A percentile compares a stretch with the other conserved stretches of the same genome.
phyloP scores from a whole-genome alignment of 2,888 invertebrate species.

The Drosophila subsilvestris region DNA sequence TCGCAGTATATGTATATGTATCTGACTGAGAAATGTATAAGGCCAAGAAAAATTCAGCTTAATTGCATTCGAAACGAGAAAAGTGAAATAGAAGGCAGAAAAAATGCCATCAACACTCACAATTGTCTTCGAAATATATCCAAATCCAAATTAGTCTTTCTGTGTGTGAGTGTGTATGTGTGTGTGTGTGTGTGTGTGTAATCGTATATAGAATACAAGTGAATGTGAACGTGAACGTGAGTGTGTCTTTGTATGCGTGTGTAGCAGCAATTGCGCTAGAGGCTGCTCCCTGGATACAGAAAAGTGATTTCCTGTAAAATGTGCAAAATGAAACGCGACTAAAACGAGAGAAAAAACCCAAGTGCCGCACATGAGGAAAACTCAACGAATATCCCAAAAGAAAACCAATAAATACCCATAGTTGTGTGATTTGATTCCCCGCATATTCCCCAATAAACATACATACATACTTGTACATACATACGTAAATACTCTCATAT shows the following conservation, averaged over 20 bases:
- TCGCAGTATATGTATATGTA: slow-evolving; percentile 55
- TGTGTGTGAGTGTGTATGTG: slow-evolving; percentile 11
- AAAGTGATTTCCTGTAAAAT: slow-evolving; percentile 80
- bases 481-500: not conserved
- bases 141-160: slow-evolving; percentile 37
- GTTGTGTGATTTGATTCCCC: not conserved
- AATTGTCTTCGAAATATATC: slow-evolving; percentile 24
- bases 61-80: slow-evolving; percentile 48
- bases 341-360: slow-evolving; percentile 13
- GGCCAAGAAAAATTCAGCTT: slow-evolving; percentile 52
- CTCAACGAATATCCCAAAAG: slow-evolving; percentile 7
- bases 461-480: not conserved
- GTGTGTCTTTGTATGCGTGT: slow-evolving; percentile 56
- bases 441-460: not conserved
- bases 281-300: slow-evolving; percentile 80
- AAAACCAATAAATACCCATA: not conserved
- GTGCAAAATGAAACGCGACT: slow-evolving; percentile 38
- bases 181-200: slow-evolving; percentile 26
- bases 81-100: slow-evolving; percentile 29
- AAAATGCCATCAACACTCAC: slow-evolving; percentile 15
- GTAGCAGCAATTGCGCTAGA: slow-evolving; percentile 60
- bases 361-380: slow-evolving; percentile 4
- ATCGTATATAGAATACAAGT: not conserved
- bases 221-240: slow-evolving; percentile 19
- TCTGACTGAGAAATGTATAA: slow-evolving; percentile 61